Base-by-base conservation (phyloP, 2,888 invertebrate genomes). In the Ornithoptera priamus region DNA sequence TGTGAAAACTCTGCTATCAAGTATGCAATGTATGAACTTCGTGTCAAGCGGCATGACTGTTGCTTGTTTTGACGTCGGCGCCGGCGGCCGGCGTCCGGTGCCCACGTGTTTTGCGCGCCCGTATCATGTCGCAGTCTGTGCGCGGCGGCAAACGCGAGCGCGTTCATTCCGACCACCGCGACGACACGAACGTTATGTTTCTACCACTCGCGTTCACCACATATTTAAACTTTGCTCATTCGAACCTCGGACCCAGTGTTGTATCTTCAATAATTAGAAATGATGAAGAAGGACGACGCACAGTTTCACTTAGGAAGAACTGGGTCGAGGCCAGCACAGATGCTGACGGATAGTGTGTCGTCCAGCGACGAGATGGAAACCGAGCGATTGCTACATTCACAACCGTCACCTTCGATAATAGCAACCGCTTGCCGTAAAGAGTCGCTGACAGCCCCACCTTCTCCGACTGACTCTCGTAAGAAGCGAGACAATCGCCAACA, bases 401-500 rank as follows among this genome's bases (percentile, higher is more conserved):
- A 87, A 59, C 83, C 85, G 36, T 79, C 84, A 18, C 81, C 83
- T 68, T 80, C 90, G 71, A 82, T 88, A 65, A 81, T 83, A 50
- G 83, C 84, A 61, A 76, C 80, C 70, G 79, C 81, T 70, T 81
- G 81, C 50, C 85, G 92, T 5, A 82, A 93, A 57, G 83, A 85
- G 74, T 93, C 93, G 3, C 81, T 93, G 63, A 93, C 93, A 8
- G 93, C 92, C 39, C 93, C 93, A 18, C 91, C 93, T 0, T 93
- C 93, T 42, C 93, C 93, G 10, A 88, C 87, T n/a, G 92, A 92
- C 71, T 90, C 85, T 56, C 84, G 91, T 72, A 90, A 92, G 81
- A 90, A 91, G 81, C 87, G 85, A 73, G 88, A 85, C 78, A 70
- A 73, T 63, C 88, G 85, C 66, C 91, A 84, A 75, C 91, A 87